phyloP scores from a whole-genome alignment of 2,888 invertebrate species.

The Taphrorychus bicolor region DNA sequence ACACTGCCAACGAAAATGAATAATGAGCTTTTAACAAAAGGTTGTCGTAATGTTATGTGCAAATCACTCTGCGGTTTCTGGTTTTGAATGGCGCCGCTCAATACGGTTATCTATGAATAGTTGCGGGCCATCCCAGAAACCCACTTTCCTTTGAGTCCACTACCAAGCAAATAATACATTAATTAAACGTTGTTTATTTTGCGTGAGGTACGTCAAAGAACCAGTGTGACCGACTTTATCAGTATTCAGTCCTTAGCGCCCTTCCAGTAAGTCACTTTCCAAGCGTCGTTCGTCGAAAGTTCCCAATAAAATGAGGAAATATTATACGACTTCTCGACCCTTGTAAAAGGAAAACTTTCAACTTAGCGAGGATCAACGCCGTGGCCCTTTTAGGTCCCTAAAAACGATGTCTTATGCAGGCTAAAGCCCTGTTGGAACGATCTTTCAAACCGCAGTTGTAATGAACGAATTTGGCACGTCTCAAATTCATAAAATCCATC shows the following conservation, averaged over 20 bases:
- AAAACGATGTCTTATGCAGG: neutral
- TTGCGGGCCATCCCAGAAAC: too few relatives aligned
- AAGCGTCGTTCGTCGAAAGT: neutral
- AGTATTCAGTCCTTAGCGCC: neutral
- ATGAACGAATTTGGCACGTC: too few relatives aligned
- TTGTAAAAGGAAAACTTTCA: too few relatives aligned
- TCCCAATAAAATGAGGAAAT: too few relatives aligned
- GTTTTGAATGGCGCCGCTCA: neutral
- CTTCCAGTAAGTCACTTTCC: neutral
- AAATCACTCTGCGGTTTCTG: slow-evolving; percentile 2
- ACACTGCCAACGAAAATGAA: slow-evolving; percentile 7
- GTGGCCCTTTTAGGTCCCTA: neutral
- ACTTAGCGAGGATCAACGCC: neutral
- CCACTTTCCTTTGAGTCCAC: too few relatives aligned
- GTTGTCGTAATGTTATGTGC: slow-evolving; percentile 1
- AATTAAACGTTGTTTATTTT: too few relatives aligned
- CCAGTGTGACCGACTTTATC: neutral
- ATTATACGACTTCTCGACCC: too few relatives aligned
- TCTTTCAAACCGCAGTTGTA: too few relatives aligned
- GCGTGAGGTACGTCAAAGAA: too few relatives aligned
- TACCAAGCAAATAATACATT: too few relatives aligned
- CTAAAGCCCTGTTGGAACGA: neutral
- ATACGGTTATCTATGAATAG: too few relatives aligned
- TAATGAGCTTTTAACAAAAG: slow-evolving; percentile 13
- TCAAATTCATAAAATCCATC: too few relatives aligned